Evolutionary conservation across 2,113 vertebrate genomes (phyloP).

Genomic region (Caloenas nicobarica): DNA sequence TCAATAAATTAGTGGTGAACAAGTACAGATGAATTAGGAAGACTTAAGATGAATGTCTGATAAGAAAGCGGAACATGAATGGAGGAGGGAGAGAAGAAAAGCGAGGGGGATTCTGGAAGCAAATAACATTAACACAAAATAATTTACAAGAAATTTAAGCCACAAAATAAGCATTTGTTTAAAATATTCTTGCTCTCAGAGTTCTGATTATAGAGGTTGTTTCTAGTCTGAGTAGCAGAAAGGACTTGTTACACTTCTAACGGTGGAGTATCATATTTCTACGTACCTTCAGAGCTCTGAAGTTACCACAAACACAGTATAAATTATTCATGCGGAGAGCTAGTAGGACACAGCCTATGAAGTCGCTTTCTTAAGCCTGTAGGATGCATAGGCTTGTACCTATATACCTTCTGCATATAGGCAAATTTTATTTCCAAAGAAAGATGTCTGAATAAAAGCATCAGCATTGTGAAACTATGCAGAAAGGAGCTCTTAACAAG

Average conservation of each 20-base stretch:
- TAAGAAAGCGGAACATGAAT: not conserved
- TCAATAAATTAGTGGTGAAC: not conserved
- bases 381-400: not conserved
- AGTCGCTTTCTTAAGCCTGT: not conserved
- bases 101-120: not conserved
- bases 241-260: not conserved
- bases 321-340: not conserved
- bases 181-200: not conserved
- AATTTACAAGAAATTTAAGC: not conserved
- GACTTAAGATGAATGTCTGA: not conserved
- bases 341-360: not conserved
- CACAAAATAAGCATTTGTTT: not conserved
- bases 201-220: not conserved
- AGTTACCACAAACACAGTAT: not conserved
- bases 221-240: not conserved
- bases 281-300: not conserved
- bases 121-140: not conserved
- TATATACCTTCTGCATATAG: not conserved
- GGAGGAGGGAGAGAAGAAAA: not conserved
- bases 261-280: not conserved
- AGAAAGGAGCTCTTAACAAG: not conserved
- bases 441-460: not conserved
- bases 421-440: not conserved
- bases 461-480: not conserved
- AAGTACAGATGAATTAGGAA: not conserved